Base-by-base conservation (phyloP, 2,888 invertebrate species). In the Hyposoter didymator region DNA sequence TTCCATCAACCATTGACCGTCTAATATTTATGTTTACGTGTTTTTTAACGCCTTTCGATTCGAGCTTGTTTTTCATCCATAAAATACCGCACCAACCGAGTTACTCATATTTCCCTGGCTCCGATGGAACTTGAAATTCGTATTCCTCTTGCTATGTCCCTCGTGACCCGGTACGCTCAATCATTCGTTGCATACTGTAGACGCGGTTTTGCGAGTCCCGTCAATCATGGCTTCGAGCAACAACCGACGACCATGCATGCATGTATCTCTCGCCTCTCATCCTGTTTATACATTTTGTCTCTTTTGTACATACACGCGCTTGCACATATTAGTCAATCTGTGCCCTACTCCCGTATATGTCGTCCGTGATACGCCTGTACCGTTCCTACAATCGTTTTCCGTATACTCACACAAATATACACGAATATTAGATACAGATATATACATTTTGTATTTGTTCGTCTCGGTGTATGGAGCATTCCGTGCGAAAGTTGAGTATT, bases 61-160 rank as follows among this genome's bases (percentile, higher is more conserved):
- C 47, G 70, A 39, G 17, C 47, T 17, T 59, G 59, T 73, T 59
- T 22, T 47, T 67, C 81, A n/a, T 35, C 19, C 22, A 64, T 39
- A 74, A 85, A 74, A 66, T 59, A 32, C n/a, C 64, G 79, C 43
- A 62, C 2, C 47, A 45, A 22, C 35, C 28, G 22, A 70, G 64
- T 79, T 66, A 62, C 39, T 79, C 52, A 55, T 82, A 62, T 84
- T 74, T 78, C 35, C 55, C 55, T 67, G 75, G 66, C 55, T 81
- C 82, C 84, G 28, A 59, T 82, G 87, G 87, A 88, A 90, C 90
- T 89, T 88, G 86, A 88, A 89, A 90, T 89, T 89, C 88, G 87
- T 85, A 86, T 52, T 35, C 76, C 19, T 87, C 88, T 35, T 64
- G 49, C 39, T 55, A 28, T 75, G 19, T 47, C 55, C 66, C 49